These are phyloP conservation scores for Hydropsyche tenuis DNA, from an alignment of 1,140 invertebrate species.

Conservation along the genomic window DNA sequence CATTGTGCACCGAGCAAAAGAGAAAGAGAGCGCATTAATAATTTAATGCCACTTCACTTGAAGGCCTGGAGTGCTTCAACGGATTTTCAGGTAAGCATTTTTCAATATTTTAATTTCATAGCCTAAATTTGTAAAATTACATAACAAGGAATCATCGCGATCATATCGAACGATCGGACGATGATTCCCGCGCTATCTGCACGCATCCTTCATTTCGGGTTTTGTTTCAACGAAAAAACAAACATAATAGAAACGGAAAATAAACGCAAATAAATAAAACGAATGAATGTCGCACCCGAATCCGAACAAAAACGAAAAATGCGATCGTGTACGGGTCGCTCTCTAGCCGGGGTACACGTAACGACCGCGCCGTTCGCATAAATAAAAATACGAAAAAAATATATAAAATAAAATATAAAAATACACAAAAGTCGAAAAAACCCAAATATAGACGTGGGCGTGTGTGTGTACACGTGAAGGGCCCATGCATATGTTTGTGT, in stretches of 20 bases:
- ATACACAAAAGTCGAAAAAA: conserved; percentile 5
- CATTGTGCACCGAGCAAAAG: conserved; percentile 12
- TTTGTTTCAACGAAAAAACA: background rate
- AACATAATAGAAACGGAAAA: background rate
- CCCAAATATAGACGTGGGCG: background rate
- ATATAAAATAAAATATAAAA: conserved; percentile 39
- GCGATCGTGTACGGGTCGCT: conserved; percentile 19
- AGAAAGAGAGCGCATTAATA: conserved; percentile 31
- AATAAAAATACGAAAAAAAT: conserved; percentile 42
- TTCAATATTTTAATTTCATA: too few species aligned
- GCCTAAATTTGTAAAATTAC: too few species aligned
- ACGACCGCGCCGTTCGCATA: conserved; percentile 36
- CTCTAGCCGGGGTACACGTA: conserved; percentile 24
- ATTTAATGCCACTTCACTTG: conserved; percentile 39
- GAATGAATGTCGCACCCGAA: conserved; percentile 27
- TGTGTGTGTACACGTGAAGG: background rate
- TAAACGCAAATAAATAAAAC: background rate
- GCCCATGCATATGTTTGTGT: background rate
- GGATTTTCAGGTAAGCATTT: background rate
- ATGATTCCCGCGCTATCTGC: too few species aligned
- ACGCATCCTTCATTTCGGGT: too few species aligned
- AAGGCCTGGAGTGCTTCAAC: background rate
- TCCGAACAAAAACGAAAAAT: conserved; percentile 22
- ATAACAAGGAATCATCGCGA: too few species aligned
- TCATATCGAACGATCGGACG: too few species aligned